A percentile compares a stretch with the other conserved stretches of the same genome.
Evolutionary conservation across 2,113 vertebrate species (phyloP).

Genomic region (Cyprinodon variegatus): DNA sequence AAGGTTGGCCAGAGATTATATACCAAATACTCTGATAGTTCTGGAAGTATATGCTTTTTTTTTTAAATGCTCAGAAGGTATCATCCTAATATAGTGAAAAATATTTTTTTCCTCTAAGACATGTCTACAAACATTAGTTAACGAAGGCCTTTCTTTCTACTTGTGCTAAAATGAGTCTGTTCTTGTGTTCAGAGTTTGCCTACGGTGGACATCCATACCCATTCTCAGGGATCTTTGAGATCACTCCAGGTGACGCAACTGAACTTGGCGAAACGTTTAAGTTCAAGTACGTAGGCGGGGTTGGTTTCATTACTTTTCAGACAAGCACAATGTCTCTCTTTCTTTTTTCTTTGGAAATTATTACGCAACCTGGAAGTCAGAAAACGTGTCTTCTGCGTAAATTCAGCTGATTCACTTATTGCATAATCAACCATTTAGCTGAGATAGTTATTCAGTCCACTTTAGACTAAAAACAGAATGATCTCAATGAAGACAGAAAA

Average conservation of each 20-base stretch:
- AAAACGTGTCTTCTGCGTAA: not conserved
- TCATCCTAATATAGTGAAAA: not conserved
- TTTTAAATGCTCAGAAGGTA: not conserved
- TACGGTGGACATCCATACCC: conserved; percentile 98
- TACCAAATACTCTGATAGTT: not conserved
- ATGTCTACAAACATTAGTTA: not conserved
- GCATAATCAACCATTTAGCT: not conserved
- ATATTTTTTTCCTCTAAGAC: fast-evolving
- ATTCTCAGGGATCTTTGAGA: conserved; percentile 99
- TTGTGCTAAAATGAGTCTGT: not conserved
- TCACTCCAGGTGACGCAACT: conserved; percentile 93
- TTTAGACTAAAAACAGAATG: not conserved
- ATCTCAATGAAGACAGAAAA: not conserved
- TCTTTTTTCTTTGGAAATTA: not conserved
- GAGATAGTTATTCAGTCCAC: not conserved
- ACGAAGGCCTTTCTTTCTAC: not conserved
- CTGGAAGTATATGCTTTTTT: not conserved
- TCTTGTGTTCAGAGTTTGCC: conserved; percentile 88
- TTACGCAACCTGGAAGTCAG: not conserved
- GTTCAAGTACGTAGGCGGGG: conserved; percentile 90
- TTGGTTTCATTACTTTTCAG: not conserved
- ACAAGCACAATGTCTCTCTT: not conserved
- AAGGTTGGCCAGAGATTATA: conserved; percentile 42
- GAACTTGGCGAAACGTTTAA: conserved; percentile 98
- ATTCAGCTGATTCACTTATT: not conserved